These are phyloP conservation scores for Eurypyga helias DNA, from an alignment of 2,113 vertebrate genomes.

Conservation along the genomic window DNA sequence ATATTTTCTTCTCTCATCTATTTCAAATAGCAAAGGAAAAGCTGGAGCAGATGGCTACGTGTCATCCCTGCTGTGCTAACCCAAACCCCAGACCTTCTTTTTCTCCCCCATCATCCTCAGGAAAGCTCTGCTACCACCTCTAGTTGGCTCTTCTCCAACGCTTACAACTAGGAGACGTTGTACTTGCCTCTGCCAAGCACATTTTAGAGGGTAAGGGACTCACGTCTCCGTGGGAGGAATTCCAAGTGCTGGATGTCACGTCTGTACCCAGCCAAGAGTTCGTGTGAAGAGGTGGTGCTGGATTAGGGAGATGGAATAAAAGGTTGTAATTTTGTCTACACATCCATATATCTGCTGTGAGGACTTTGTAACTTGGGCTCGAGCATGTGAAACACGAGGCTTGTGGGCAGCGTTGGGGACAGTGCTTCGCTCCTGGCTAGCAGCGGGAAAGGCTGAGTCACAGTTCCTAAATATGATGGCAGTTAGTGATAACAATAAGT, in stretches of 20 bases:
- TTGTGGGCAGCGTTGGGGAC: not conserved
- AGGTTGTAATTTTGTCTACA: not conserved
- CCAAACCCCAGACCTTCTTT: not conserved
- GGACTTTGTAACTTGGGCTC: not conserved
- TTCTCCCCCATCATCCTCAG: not conserved
- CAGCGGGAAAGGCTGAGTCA: not conserved
- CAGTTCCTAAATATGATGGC: not conserved
- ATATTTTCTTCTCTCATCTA: not conserved
- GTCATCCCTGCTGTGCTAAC: not conserved
- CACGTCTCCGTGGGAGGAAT: not conserved
- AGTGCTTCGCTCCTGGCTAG: not conserved
- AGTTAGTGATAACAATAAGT: not conserved
- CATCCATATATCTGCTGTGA: accelerated
- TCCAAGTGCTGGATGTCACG: accelerated
- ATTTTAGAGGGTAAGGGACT: accelerated
- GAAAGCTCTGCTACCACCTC: not conserved
- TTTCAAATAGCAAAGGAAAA: not conserved
- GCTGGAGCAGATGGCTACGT: not conserved
- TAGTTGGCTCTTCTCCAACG: not conserved
- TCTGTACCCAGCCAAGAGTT: not conserved
- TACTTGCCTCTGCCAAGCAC: not conserved
- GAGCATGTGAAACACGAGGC: accelerated
- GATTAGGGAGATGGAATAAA: not conserved
- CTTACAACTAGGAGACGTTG: not conserved
- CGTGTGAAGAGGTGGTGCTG: not conserved